These are phyloP conservation scores for Seladonia tumulorum DNA, from an alignment of 2,888 invertebrate species.

Conservation along the genomic window DNA sequence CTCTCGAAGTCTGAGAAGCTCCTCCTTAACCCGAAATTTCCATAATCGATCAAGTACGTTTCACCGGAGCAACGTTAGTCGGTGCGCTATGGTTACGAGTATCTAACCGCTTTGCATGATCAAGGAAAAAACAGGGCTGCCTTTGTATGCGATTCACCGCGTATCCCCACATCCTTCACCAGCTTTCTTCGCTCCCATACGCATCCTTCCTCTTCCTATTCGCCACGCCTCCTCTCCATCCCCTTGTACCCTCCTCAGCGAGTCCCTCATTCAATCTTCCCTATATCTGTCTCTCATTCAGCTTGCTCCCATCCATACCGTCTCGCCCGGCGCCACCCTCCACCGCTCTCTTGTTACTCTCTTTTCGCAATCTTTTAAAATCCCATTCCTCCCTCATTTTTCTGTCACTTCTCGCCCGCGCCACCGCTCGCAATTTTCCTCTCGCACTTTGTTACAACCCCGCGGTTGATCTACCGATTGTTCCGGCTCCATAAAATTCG, in stretches of 20 bases:
- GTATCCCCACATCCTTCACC: constrained; percentile 45
- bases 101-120: constrained; percentile 50
- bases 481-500: neutral
- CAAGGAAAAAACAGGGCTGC: constrained; percentile 50
- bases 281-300: constrained; percentile 27
- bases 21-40: constrained; percentile 49
- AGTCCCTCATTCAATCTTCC: constrained; percentile 16
- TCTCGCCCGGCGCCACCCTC: neutral
- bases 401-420: constrained; percentile 1
- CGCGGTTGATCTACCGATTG: constrained; percentile 4
- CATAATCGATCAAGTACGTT: constrained; percentile 64
- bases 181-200: constrained; percentile 33
- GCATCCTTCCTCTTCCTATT: constrained; percentile 6
- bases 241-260: neutral
- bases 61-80: constrained; percentile 37
- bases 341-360: neutral
- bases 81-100: constrained; percentile 45
- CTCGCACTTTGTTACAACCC: neutral
- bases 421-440: constrained; percentile 4
- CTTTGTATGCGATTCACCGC: constrained; percentile 42
- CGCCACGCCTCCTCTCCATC: neutral
- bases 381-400: constrained; percentile 2
- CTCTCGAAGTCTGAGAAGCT: constrained; percentile 41
- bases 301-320: neutral
- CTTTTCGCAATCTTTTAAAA: constrained; percentile 17